Evolutionary conservation across 2,797 vertebrate species (phyloP), one percentile per base, ranked within the genome.

Genomic region (Squalus acanthias): DNA sequence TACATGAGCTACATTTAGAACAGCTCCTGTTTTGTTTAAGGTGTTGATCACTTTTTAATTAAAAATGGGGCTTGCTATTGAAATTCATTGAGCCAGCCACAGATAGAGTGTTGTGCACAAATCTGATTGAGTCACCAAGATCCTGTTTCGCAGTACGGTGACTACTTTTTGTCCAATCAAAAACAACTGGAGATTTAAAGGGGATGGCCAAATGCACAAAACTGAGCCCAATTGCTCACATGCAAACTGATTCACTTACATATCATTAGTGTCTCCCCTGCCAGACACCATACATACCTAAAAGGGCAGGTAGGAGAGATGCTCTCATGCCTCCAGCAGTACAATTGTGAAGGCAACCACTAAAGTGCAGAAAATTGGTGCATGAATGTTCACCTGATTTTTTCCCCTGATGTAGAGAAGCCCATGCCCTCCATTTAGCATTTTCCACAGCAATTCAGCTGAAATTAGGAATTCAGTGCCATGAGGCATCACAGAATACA

Each of bases 31-130:
- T 22, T 20, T 82, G 53, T 92, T 39, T 17, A 39, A 39, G 15
- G n/a, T 26, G 17, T 22, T 39, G 20, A 67, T 65, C 63, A 93
- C 17, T 39, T 69, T 67, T 69, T 93, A 93, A 69, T 69, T 93
- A 69, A 46, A 69, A 93, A 39, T 46, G n/a, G 65, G 65, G 65
- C n/a, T 46, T 46, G 63, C 91, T 93, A 46, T 69, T 93, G 91
- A 93, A 93, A 69, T 93, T 93, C 65, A 39, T 65, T 69, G 63
- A 91, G 57, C 88, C 57, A n/a, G 57, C 57, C 82, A 87, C 46
- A 20, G n/a, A 57, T 91, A 29, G 12, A n/a, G 88, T 91, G 63
- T 57, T n/a, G 60, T 26, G 22, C 85, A 87, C 7, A 53, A 87
- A 87, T 87, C 85, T 87, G 46, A 87, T 50, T 26, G 39, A 53